phyloP scores from a whole-genome alignment of 2,888 invertebrate species.

The Pilophorus perplexus region DNA sequence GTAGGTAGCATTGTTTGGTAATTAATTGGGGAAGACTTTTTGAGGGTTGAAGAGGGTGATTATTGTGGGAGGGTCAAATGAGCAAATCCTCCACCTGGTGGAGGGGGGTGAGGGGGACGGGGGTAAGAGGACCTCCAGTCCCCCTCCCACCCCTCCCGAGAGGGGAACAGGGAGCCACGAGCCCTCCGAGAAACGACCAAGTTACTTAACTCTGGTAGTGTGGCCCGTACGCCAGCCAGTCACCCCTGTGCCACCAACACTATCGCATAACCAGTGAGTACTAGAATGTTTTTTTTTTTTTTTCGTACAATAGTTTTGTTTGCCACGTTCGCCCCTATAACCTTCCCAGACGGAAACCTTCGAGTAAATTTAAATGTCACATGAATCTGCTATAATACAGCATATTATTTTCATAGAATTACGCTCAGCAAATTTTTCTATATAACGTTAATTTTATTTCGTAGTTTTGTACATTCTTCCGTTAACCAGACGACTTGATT shows the following conservation, averaged over 20 bases:
- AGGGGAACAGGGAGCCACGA: background rate
- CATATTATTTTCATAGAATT: too few relatives aligned
- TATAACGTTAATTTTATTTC: too few relatives aligned
- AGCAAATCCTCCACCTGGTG: too few relatives aligned
- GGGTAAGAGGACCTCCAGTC: conserved; percentile 4
- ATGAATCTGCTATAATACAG: background rate
- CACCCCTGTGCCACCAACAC: conserved; percentile 36
- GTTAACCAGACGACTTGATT: too few relatives aligned
- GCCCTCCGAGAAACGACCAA: conserved; percentile 8
- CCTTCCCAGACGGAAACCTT: background rate
- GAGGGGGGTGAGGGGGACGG: background rate
- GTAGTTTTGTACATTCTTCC: too few relatives aligned
- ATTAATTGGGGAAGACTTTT: too few relatives aligned
- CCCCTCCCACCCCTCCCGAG: conserved; percentile 1
- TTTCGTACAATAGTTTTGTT: background rate
- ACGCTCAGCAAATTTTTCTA: too few relatives aligned
- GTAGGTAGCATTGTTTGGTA: too few relatives aligned
- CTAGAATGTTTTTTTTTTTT: background rate
- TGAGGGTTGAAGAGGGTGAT: too few relatives aligned
- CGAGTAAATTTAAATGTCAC: background rate
- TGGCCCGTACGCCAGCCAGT: conserved; percentile 29
- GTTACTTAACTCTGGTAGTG: conserved; percentile 40
- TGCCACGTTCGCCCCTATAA: too few relatives aligned
- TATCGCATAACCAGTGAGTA: conserved; percentile 13
- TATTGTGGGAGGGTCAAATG: too few relatives aligned